A percentile compares a stretch with the other conserved stretches of the same genome.
Conservation (phyloP, 2,113 vertebrate genomes). For the Chaetura pelagica region DNA sequence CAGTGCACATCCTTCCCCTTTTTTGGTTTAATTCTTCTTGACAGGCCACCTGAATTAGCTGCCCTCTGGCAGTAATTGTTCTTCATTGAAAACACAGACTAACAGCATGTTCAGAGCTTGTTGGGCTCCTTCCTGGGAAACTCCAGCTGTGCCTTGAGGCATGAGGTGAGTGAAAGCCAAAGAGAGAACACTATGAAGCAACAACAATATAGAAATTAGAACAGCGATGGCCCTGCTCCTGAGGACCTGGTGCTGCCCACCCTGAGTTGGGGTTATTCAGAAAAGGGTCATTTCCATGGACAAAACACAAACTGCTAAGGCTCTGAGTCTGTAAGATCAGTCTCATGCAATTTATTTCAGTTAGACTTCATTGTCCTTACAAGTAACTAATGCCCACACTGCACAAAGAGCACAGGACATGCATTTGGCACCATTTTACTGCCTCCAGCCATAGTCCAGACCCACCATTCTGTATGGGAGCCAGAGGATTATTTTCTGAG, state of each 20-base stretch:
- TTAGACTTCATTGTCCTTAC: not conserved
- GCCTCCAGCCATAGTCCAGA: not conserved
- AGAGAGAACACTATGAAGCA: not conserved
- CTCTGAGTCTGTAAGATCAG: not conserved
- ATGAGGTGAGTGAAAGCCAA: not conserved
- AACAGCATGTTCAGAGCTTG: not conserved
- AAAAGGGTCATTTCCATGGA: not conserved
- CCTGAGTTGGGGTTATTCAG: not conserved
- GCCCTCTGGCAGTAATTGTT: not conserved
- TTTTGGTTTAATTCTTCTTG: not conserved
- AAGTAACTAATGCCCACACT: not conserved
- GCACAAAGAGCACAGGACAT: not conserved
- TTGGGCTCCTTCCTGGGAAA: not conserved
- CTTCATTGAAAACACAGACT: not conserved
- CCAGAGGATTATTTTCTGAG: not conserved
- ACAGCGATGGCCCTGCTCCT: not conserved
- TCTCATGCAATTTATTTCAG: not conserved
- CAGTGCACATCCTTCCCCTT: not conserved
- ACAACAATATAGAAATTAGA: not conserved
- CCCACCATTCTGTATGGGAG: not conserved
- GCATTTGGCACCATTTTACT: not conserved
- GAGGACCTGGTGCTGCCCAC: not conserved
- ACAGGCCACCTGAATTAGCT: not conserved
- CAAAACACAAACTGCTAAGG: not conserved
- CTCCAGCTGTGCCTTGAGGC: not conserved